Evolutionary conservation across 2,113 vertebrate species (phyloP), one percentile per base, ranked within the genome.

Genomic region (Echinops telfairi): DNA sequence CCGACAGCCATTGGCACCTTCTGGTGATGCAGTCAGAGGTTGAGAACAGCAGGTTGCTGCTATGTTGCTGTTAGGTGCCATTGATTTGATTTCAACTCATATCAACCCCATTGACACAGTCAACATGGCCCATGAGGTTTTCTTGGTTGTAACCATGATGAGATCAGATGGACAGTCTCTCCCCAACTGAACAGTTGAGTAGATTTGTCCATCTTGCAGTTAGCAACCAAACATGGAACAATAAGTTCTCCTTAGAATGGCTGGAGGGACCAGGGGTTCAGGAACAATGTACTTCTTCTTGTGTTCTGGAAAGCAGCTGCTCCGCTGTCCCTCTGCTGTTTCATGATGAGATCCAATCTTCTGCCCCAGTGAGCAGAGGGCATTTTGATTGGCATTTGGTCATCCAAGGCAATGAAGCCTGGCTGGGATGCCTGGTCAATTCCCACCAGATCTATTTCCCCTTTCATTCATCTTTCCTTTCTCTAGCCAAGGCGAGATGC

Each of bases 371-470:
- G 47, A 53, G 47, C 47, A 53, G 47, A 53, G 47, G 47, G 47
- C 47, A 53, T 14, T 53, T 0, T 23, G 36, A 14, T 10, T 12
- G 27, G 4, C 3, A 0, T 4, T 2, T 3, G 0, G 36, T 12
- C 16, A 5, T 70, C 57, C 22, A 7, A 53, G 29, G 27, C 62
- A 36, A 3, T 5, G 7, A 36, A 19, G 64, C 16, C 27, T 22
- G 70, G 15, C 29, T 2, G 3, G 7, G 29, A 3, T 31, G 14
- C 25, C 22, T 11, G 7, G 5, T 5, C 29, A 19, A 0, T 3
- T 83, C 2, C 71, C 6, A 2, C 33, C 31, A 47, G 64, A 12
- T 27, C 58, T 14, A 1, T 20, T 64, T 43, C 1, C 7, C 53
- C 27, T 53, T 7, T 60, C 53, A 23, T 16, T 43, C 19, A 53